Evolutionary conservation across 2,113 vertebrate genomes (phyloP).

Genomic region (Sitta europaea): DNA sequence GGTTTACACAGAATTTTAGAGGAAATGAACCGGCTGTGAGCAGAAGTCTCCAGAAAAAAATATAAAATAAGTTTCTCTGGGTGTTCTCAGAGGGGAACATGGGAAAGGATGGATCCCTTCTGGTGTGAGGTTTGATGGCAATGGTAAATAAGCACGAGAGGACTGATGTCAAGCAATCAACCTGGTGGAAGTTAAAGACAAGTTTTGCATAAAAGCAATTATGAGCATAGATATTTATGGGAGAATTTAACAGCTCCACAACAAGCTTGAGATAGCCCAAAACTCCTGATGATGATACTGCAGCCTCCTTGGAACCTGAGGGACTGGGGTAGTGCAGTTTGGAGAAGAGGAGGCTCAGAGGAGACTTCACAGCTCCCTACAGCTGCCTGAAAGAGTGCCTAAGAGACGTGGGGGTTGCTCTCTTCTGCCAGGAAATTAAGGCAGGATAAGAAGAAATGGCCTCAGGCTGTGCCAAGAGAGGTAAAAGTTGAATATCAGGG

Average conservation of each 20-base stretch:
- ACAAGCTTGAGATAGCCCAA: background rate
- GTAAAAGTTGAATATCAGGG: background rate
- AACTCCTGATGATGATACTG: accelerated
- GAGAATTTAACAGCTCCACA: background rate
- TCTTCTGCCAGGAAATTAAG: background rate
- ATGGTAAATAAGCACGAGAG: accelerated
- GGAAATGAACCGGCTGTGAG: background rate
- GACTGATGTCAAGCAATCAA: background rate
- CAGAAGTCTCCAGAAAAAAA: background rate
- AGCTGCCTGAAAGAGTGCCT: background rate
- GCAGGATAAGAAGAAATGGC: background rate
- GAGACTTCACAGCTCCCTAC: accelerated
- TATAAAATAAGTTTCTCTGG: no score
- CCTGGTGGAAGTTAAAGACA: background rate
- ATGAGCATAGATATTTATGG: background rate
- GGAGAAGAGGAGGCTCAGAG: background rate
- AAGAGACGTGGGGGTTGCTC: accelerated
- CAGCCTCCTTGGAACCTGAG: background rate
- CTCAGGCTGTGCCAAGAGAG: background rate
- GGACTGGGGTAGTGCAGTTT: background rate
- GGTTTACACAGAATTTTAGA: background rate
- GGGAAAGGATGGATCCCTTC: background rate
- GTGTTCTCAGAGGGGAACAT: background rate
- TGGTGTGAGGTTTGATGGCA: background rate
- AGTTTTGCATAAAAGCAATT: background rate